phyloP scores from a whole-genome alignment of 2,797 vertebrate genomes.

The Danio albolineatus region DNA sequence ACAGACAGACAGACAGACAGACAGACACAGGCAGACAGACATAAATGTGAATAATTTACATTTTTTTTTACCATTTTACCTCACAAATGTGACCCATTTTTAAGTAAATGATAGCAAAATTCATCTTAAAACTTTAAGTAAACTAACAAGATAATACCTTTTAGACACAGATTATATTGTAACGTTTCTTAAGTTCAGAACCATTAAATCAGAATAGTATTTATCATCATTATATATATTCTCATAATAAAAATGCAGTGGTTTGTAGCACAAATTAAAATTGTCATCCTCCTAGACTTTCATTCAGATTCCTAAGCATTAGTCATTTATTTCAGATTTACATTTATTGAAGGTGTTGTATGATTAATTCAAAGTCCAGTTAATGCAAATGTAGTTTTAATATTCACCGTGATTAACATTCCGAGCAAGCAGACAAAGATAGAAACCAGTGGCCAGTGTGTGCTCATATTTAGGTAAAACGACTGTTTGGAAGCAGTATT shows the following conservation, averaged over 20 bases:
- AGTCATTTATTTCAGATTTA: background rate
- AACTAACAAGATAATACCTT: too few species aligned
- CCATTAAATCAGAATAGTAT: background rate
- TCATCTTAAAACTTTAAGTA: too few species aligned
- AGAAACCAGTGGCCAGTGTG: conserved; percentile 34
- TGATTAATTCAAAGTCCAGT: background rate
- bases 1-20: too few species aligned
- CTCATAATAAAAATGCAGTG: too few species aligned
- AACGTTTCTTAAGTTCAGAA: background rate
- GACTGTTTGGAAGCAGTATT: conserved; percentile 82
- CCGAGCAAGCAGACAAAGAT: background rate
- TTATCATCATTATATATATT: too few species aligned
- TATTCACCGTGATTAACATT: background rate
- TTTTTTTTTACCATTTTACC: too few species aligned
- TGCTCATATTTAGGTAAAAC: conserved; percentile 66
- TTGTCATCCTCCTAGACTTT: background rate
- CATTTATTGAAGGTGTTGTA: background rate
- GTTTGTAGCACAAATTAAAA: too few species aligned
- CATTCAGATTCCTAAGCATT: background rate
- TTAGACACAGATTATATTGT: background rate
- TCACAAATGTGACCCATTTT: too few species aligned
- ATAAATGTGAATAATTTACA: too few species aligned
- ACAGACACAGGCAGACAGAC: too few species aligned
- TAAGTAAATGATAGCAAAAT: too few species aligned
- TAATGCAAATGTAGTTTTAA: background rate